Base-by-base conservation (phyloP, 1,140 invertebrate genomes). In the Sycophila sp. region DNA sequence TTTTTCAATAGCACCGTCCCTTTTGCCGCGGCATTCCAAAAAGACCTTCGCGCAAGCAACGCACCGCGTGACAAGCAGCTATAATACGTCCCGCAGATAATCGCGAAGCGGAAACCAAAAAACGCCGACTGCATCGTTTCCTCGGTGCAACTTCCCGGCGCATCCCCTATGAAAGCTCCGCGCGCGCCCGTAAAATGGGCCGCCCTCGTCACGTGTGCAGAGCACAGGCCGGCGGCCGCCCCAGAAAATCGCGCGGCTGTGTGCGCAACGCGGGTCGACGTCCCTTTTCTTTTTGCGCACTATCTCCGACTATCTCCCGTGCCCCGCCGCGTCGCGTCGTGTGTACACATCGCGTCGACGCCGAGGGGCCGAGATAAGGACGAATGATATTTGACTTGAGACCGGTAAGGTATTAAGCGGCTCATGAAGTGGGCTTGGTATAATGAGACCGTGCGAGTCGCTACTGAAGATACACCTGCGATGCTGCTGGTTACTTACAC, bases 371-470 rank as follows among this genome's bases (percentile, higher is more conserved):
- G n/a, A 63, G 42, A 63, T 63, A 63, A 63, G 42, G 42, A 63
- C 59, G 15, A 49, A 30, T 22, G 28, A 63, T 63, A 49, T 63
- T 63, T 63, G 40, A 64, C 60, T 64, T 64, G 32, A 28, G 28
- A 49, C 8, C 28, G 28, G 19, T 10, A 30, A 47, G 28, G 22
- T 8, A 56, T 56, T 56, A 56, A 56, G 36, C 36, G 30, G 30
- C 28, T 19, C 30, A 22, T 17, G 1, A 56, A 34, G 26, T 53
- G 4, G 15, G 32, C 49, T 55, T 32, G n/a, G n/a, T n/a, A 55
- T 55, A 17, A 32, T 0, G 26, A 32, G 15, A 5, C 6, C 15
- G 15, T 17, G 5, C 2, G 28, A 28, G 19, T 51, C 47, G 28
- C 24, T 51, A 15, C 10, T 51, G 15, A 26, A 26, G n/a, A 4